A percentile compares a stretch with the other conserved stretches of the same genome.
Evolutionary conservation across 2,888 invertebrate genomes (phyloP).

Genomic region (Bibio marci): DNA sequence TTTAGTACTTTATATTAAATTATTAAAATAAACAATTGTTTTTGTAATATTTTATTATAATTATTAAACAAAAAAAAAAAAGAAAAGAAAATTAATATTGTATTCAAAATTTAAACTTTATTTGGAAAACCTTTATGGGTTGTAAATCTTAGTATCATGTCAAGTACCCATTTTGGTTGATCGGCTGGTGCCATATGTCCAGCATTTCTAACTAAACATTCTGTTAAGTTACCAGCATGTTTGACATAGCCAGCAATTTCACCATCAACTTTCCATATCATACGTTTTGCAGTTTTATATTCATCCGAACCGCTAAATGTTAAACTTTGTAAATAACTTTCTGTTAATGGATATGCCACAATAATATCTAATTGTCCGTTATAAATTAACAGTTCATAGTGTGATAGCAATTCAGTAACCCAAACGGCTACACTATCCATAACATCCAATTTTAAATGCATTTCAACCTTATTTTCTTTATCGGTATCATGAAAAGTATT

Average conservation of each 20-base stretch:
- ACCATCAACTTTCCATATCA: slow-evolving; percentile 44
- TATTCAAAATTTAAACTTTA: background rate
- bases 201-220: slow-evolving; percentile 49
- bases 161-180: slow-evolving; percentile 51
- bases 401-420: slow-evolving; percentile 42
- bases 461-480: slow-evolving; percentile 38
- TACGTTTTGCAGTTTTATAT: slow-evolving; percentile 43
- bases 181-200: slow-evolving; percentile 64
- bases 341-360: slow-evolving; percentile 62
- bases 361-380: slow-evolving; percentile 77
- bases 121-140: slow-evolving; percentile 34
- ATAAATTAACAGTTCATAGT: slow-evolving; percentile 60
- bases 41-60: too few species aligned
- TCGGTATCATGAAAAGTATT: slow-evolving; percentile 36
- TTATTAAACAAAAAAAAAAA: too few species aligned
- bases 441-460: slow-evolving; percentile 47
- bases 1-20: too few species aligned
- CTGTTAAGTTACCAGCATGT: slow-evolving; percentile 44
- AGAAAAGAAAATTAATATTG: too few species aligned
- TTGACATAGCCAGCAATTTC: slow-evolving; percentile 54
- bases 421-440: slow-evolving; percentile 58
- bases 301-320: slow-evolving; percentile 44
- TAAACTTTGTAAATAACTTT: slow-evolving; percentile 50
- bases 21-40: too few species aligned
- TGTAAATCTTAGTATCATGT: slow-evolving; percentile 50